Percentiles rank a stretch among this genome's conserved stretches.
phyloP scores from a whole-genome alignment of 2,113 vertebrate genomes.

The Microtus oregoni region DNA sequence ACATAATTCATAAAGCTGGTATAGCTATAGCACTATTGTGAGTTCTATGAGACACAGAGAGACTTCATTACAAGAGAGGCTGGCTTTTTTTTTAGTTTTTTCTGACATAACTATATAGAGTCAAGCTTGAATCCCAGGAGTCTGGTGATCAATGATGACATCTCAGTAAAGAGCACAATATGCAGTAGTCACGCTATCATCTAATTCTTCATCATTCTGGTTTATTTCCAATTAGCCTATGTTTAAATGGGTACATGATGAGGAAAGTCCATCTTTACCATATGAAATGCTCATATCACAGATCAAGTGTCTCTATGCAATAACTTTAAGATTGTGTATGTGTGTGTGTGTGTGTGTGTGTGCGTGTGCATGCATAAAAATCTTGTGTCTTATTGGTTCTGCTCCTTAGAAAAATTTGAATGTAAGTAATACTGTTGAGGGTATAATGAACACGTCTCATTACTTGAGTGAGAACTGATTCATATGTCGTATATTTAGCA shows the following conservation, averaged over 20 bases:
- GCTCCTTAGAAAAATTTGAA: neutral
- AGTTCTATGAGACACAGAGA: constrained; percentile 54
- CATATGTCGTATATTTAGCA: neutral
- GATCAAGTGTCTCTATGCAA: neutral
- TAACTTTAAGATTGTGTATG: neutral
- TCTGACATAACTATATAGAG: constrained; percentile 55
- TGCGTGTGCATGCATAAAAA: neutral
- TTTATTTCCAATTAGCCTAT: neutral
- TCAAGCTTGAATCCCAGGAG: constrained; percentile 41
- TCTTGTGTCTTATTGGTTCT: neutral
- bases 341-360: too few relatives aligned
- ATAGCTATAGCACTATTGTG: constrained; percentile 24
- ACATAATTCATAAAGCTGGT: constrained; percentile 56
- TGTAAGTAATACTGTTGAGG: neutral
- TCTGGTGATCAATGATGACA: constrained; percentile 61
- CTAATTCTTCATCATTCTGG: neutral
- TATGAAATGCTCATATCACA: neutral
- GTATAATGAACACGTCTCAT: neutral
- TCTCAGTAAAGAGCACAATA: constrained; percentile 37
- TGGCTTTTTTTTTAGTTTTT: constrained; percentile 69
- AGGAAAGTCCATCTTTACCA: constrained; percentile 3
- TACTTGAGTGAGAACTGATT: neutral
- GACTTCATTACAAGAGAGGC: neutral
- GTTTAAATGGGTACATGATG: neutral
- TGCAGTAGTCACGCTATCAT: neutral